Base-by-base conservation (phyloP, 1,140 invertebrate genomes). In the Chrysoperla carnea region DNA sequence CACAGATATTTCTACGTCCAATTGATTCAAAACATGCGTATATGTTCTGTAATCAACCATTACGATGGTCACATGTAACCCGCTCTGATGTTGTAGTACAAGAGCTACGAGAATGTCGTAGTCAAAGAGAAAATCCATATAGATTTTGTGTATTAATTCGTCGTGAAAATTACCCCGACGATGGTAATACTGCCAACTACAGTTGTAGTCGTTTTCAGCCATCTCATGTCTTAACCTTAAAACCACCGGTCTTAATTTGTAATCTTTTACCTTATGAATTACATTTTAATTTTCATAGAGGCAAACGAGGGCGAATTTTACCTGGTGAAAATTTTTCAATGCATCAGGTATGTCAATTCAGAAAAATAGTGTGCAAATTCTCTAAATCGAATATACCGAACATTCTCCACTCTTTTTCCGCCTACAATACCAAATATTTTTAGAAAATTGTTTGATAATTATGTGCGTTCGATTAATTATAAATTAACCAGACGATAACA, bases 171-270 rank as follows among this genome's bases (percentile, higher is more conserved):
- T 92, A 82, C 67, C 85, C 87, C 3, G 54, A 65, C 14, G 83
- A 86, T 46, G 57, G 62, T 33, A 57, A 61, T 9, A 36, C 9
- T 3, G 14, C 17, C 11, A 15, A 31, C 11, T 4, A 13, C 1
- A 23, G 17, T 23, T 23, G 17, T 33, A 33, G 8, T 8, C 46
- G 55, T 40, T 55, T 56, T 40, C 69, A 86, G 40, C 85, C 89
- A 14, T 90, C 82, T 0, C 92, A 97, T 60, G 77, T 76, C 6
- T 79, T 97, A 40, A 78, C 74, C 6, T 61, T 98, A 15, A 58
- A 88, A 43, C 82, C 90, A 23, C 86, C 86, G 1, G 64, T 97
- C 0, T 80, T 78, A 12, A 52, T 97, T 55, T 72, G 73, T 27
- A 86, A 84, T 72, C 61, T 86, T 48, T 62, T 89, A 42, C 81